A percentile compares a stretch with the other conserved stretches of the same genome.
Conservation (phyloP, 2,113 vertebrate genomes). For the Nerophis ophidion region DNA sequence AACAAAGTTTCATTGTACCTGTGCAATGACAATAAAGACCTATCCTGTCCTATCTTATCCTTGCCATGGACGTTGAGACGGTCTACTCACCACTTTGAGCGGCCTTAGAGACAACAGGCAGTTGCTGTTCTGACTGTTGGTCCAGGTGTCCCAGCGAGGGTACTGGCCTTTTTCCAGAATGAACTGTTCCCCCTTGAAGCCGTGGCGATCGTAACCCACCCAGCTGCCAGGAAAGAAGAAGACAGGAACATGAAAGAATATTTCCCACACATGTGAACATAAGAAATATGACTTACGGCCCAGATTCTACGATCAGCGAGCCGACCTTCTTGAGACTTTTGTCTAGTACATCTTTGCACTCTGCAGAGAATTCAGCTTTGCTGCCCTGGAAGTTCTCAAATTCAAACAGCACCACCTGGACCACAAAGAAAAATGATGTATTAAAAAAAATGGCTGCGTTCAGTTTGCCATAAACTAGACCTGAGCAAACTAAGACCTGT, state of each 20-base stretch:
- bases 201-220: slow-evolving; percentile 80
- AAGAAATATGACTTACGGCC: slow-evolving; percentile 56
- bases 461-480: neutral
- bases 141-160: slow-evolving; percentile 89
- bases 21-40: too few relatives aligned
- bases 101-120: slow-evolving; percentile 82
- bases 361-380: slow-evolving; percentile 55
- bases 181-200: slow-evolving; percentile 81
- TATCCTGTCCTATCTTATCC: too few relatives aligned
- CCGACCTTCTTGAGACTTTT: slow-evolving; percentile 85
- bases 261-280: neutral
- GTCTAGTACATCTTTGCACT: slow-evolving; percentile 74
- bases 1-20: too few relatives aligned
- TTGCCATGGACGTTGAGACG: neutral
- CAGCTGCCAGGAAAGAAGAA: slow-evolving; percentile 66
- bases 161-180: slow-evolving; percentile 90
- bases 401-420: slow-evolving; percentile 68
- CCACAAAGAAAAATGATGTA: slow-evolving; percentile 1
- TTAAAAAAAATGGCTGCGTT: neutral
- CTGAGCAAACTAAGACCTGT: too few relatives aligned
- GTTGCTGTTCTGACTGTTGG: slow-evolving; percentile 83
- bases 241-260: neutral
- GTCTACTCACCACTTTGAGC: slow-evolving; percentile 78
- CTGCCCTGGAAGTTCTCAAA: slow-evolving; percentile 88
- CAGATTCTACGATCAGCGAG: slow-evolving; percentile 83